These are phyloP conservation scores for Phaetusa simplex DNA, from an alignment of 2,113 vertebrate genomes.

Conservation along the genomic window DNA sequence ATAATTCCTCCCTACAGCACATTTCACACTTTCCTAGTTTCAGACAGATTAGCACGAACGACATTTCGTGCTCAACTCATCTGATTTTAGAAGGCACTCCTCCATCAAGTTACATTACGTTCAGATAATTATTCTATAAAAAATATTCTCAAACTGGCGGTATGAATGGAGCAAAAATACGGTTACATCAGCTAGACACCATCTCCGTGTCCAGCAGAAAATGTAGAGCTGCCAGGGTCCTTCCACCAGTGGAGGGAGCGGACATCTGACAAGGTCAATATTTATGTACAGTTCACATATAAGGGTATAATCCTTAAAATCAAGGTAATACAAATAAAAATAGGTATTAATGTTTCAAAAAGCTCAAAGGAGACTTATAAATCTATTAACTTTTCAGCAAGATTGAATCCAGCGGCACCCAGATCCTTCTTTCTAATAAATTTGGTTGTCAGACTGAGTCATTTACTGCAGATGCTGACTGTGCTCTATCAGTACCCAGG, in stretches of 20 bases:
- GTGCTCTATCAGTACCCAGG: not conserved
- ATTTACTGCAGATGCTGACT: not conserved
- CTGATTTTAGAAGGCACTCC: slow-evolving; percentile 48
- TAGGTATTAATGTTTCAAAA: slow-evolving; percentile 23
- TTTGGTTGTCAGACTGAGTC: slow-evolving; percentile 5
- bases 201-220: not conserved
- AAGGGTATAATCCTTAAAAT: not conserved
- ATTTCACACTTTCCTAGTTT: slow-evolving; percentile 56
- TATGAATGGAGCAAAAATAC: not conserved
- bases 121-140: slow-evolving; percentile 41
- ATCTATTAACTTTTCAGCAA: slow-evolving; percentile 39
- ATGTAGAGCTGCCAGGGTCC: not conserved
- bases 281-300: not conserved
- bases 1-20: slow-evolving; percentile 17
- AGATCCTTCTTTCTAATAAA: slow-evolving; percentile 37
- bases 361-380: not conserved
- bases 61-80: slow-evolving; percentile 6
- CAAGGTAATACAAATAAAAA: slow-evolving; percentile 23
- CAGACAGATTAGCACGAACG: slow-evolving; percentile 49
- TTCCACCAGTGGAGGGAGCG: not conserved
- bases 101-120: not conserved
- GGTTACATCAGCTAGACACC: not conserved
- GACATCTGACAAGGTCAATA: not conserved
- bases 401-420: not conserved
- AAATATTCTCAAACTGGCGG: slow-evolving; percentile 16